These are phyloP conservation scores for Vannuccia rotundouncinata DNA, from an alignment of 2,888 invertebrate genomes.

Conservation along the genomic window DNA sequence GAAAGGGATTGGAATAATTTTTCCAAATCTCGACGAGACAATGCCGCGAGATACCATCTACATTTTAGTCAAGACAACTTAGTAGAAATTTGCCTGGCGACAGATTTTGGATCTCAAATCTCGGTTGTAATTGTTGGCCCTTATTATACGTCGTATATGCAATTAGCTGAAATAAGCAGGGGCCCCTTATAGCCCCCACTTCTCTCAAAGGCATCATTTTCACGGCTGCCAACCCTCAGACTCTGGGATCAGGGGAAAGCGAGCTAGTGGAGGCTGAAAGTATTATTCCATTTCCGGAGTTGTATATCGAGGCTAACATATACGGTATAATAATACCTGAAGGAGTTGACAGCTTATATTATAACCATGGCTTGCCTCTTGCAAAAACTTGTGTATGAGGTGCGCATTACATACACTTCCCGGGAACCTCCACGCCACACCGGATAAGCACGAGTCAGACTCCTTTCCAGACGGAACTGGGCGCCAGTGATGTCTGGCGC, in stretches of 20 bases:
- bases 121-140: not conserved
- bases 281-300: not conserved
- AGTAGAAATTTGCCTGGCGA: not conserved
- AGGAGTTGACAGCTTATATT: no score
- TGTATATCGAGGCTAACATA: no score
- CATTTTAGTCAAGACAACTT: not conserved
- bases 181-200: no score
- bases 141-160: no score
- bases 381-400: no score
- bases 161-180: not conserved
- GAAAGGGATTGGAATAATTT: not conserved
- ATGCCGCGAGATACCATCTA: not conserved
- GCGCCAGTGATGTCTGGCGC: slow-evolving; percentile 8
- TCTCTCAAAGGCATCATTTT: no score
- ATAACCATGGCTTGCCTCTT: no score
- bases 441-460: not conserved
- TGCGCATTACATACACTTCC: no score
- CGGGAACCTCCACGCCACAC: not conserved
- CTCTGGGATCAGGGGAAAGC: not conserved
- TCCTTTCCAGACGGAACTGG: not conserved
- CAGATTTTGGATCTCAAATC: not conserved
- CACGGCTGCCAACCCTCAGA: not conserved
- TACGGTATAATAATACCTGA: no score
- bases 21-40: not conserved
- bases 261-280: not conserved